Evolutionary conservation across 2,888 invertebrate species (phyloP).

Genomic region (Eustalomyia histrio): DNA sequence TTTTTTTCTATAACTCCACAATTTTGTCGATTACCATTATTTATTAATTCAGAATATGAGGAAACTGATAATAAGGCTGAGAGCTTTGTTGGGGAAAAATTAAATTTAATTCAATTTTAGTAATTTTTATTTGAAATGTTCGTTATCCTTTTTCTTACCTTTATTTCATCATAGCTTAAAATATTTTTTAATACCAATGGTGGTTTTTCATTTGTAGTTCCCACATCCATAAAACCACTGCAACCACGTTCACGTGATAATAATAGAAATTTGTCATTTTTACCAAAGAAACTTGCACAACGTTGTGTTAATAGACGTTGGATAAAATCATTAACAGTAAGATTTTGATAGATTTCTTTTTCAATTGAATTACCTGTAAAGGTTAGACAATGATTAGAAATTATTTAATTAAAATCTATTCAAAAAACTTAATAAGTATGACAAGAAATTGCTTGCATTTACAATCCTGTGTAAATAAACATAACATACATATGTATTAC

Average conservation of each 20-base stretch:
- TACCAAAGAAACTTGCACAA: conserved; percentile 80
- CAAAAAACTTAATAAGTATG: too few species aligned
- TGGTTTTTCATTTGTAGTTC: conserved; percentile 79
- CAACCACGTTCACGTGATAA: conserved; percentile 79
- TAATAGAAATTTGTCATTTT: conserved; percentile 79
- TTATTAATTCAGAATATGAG: conserved; percentile 82
- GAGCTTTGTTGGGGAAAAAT: conserved; percentile 65
- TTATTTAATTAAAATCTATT: neutral
- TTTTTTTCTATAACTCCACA: conserved; percentile 78
- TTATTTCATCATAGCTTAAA: conserved; percentile 83
- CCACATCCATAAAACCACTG: conserved; percentile 81
- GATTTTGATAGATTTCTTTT: conserved; percentile 77
- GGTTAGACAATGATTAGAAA: conserved; percentile 15
- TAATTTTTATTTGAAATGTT: neutral
- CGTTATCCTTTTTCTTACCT: conserved; percentile 72
- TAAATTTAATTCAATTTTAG: neutral
- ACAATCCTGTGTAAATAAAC: too few species aligned
- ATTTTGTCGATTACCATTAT: conserved; percentile 82
- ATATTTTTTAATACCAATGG: conserved; percentile 80
- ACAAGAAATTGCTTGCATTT: too few species aligned
- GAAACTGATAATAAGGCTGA: conserved; percentile 82
- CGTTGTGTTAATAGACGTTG: conserved; percentile 81
- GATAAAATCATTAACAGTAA: conserved; percentile 80
- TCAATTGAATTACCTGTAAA: conserved; percentile 75
- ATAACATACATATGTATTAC: too few species aligned